Evolutionary conservation across 2,113 vertebrate species (phyloP).

Genomic region (Zosterops japonicus): DNA sequence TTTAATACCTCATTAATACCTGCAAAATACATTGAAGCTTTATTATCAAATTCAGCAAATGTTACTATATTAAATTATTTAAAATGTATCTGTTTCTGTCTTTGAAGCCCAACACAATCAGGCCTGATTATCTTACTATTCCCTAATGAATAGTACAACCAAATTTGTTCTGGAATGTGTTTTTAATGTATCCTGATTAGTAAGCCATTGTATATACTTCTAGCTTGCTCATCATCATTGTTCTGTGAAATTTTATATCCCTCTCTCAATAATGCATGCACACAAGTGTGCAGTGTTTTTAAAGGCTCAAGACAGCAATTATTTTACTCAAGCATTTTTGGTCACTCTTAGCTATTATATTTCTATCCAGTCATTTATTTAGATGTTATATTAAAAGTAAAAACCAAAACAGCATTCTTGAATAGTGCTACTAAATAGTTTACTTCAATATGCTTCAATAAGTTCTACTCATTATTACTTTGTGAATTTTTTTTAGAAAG

Average conservation of each 20-base stretch:
- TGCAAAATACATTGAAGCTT: not conserved
- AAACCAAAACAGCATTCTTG: not conserved
- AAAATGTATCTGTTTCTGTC: not conserved
- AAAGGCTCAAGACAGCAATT: not conserved
- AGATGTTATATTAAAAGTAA: not conserved
- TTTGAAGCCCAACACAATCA: not conserved
- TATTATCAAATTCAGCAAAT: not conserved
- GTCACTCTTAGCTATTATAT: not conserved
- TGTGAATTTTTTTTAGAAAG: not conserved
- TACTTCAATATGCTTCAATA: not conserved
- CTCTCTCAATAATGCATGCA: not conserved
- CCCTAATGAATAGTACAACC: not conserved
- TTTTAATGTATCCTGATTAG: slow-evolving; percentile 9
- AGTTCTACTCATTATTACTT: not conserved
- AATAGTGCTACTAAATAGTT: not conserved
- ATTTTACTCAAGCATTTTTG: not conserved
- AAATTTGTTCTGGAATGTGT: not conserved
- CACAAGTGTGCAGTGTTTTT: not conserved
- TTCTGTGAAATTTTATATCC: not conserved
- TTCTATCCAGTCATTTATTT: not conserved
- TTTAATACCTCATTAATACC: not conserved
- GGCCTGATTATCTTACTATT: not conserved
- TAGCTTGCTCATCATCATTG: not conserved
- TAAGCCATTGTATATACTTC: not conserved
- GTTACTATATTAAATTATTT: not conserved